A percentile compares a stretch with the other conserved stretches of the same genome.
Evolutionary conservation across 2,888 invertebrate species (phyloP).

Genomic region (Synergus japonicus): DNA sequence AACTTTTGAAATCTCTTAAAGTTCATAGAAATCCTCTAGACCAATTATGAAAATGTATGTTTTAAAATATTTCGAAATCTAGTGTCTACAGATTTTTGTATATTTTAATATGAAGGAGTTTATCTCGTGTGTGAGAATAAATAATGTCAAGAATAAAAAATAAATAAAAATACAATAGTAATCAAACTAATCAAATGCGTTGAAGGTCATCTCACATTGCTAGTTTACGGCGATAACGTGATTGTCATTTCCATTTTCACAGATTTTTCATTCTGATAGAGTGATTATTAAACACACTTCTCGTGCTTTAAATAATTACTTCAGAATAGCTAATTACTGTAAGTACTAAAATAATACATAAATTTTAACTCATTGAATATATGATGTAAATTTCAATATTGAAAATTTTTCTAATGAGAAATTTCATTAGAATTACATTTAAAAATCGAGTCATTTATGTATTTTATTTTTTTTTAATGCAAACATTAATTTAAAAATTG

Average conservation of each 20-base stretch:
- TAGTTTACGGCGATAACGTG: constrained; percentile 16
- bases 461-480: too few relatives aligned
- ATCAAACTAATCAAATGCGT: constrained; percentile 17
- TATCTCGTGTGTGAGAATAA: too few relatives aligned
- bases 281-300: not conserved
- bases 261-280: constrained; percentile 16
- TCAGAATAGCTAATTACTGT: not conserved
- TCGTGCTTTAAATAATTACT: not conserved
- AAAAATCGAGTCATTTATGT: too few relatives aligned
- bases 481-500: not conserved
- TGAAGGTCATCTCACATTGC: constrained; percentile 23
- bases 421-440: not conserved
- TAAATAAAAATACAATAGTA: constrained; percentile 2
- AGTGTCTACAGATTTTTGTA: too few relatives aligned
- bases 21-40: too few relatives aligned
- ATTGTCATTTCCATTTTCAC: constrained; percentile 24
- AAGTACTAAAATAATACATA: not conserved
- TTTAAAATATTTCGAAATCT: too few relatives aligned
- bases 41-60: too few relatives aligned
- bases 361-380: not conserved
- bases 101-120: too few relatives aligned
- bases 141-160: too few relatives aligned
- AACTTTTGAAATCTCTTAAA: too few relatives aligned
- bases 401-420: not conserved
- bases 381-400: not conserved